These are phyloP conservation scores for Euleptes europaea DNA, from an alignment of 2,113 vertebrate species.

Conservation along the genomic window DNA sequence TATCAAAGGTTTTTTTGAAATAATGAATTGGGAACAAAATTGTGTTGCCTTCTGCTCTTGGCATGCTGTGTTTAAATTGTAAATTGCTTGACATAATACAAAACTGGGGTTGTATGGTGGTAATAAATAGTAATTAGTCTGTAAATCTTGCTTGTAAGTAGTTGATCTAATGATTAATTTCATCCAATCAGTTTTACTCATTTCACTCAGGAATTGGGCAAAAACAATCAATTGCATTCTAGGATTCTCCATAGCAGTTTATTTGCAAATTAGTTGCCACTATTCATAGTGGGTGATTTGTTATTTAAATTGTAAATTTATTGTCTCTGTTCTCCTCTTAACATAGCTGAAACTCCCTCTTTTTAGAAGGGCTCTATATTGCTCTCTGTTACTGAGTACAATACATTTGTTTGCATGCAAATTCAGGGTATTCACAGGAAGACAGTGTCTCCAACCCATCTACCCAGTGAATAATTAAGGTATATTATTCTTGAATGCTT, in stretches of 20 bases:
- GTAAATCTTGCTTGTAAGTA: neutral
- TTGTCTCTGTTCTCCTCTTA: neutral
- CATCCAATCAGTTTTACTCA: conserved; percentile 49
- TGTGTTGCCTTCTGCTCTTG: neutral
- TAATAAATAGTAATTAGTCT: neutral
- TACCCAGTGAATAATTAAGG: neutral
- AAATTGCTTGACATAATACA: neutral
- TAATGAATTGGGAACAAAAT: neutral
- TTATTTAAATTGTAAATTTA: conserved; percentile 11
- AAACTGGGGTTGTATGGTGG: neutral
- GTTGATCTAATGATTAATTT: neutral
- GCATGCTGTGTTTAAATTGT: neutral
- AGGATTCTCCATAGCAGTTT: conserved; percentile 25
- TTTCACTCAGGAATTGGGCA: conserved; percentile 41
- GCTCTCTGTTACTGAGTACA: neutral
- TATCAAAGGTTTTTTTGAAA: neutral
- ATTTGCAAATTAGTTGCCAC: conserved; percentile 37
- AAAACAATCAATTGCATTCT: conserved; percentile 20
- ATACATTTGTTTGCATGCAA: neutral
- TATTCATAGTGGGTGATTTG: conserved; percentile 52
- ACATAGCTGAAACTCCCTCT: conserved; percentile 12
- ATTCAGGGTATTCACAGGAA: neutral
- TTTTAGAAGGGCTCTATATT: neutral
- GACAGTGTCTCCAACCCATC: neutral
- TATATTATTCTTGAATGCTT: neutral